A percentile compares a stretch with the other conserved stretches of the same genome.
These are phyloP conservation scores for Trachymyrmex septentrionalis DNA, from an alignment of 1,140 invertebrate genomes.

Conservation along the genomic window DNA sequence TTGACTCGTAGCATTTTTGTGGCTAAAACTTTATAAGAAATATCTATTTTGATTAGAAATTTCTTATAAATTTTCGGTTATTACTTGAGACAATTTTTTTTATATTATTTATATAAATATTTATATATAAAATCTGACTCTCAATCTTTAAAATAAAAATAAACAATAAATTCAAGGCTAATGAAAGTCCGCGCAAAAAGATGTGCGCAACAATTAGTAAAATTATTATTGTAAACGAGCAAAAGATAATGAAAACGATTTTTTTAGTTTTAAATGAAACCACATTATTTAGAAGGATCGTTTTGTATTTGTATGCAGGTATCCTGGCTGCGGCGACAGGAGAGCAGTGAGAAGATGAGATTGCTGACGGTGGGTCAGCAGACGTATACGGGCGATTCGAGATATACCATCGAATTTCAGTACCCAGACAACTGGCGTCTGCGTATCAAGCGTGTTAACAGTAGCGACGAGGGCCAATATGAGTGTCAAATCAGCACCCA, in stretches of 20 bases:
- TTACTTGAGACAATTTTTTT: too few relatives aligned
- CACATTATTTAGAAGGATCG: background rate
- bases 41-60: too few relatives aligned
- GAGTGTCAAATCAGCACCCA: constrained; percentile 93
- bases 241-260: background rate
- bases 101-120: too few relatives aligned
- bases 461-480: constrained; percentile 91
- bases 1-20: too few relatives aligned
- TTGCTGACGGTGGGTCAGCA: constrained; percentile 90
- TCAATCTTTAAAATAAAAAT: too few relatives aligned
- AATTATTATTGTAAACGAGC: background rate
- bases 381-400: constrained; percentile 91
- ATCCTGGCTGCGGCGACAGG: constrained; percentile 90
- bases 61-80: too few relatives aligned
- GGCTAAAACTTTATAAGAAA: too few relatives aligned
- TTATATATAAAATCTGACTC: too few relatives aligned
- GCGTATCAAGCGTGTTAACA: constrained; percentile 90
- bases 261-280: background rate
- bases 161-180: too few relatives aligned
- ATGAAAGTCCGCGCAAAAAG: too few relatives aligned
- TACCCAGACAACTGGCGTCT: constrained; percentile 93
- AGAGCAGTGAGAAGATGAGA: constrained; percentile 89
- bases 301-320: constrained; percentile 86
- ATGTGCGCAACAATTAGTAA: too few relatives aligned
- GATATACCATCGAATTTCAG: constrained; percentile 91